Conservation (phyloP, 64 coral and sea anemone species). For the Exaiptasia diaphana region DNA sequence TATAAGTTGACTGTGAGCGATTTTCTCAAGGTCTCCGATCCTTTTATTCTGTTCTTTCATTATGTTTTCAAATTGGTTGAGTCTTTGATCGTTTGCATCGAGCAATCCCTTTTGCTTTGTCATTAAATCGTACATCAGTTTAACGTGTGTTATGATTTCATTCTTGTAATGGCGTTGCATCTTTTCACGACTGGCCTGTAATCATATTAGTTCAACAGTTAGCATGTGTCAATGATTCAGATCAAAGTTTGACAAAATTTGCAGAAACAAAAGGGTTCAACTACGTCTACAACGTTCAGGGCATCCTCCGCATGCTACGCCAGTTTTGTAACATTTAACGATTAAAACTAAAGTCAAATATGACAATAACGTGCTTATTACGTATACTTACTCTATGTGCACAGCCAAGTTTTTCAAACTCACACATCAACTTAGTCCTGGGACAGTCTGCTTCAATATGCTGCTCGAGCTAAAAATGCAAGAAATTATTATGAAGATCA, state of each 20-base stretch:
- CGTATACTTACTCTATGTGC: constrained; percentile 59
- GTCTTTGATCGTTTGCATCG: neutral
- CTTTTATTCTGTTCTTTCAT: constrained; percentile 40
- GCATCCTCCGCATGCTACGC: too few relatives aligned
- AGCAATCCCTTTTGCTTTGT: constrained; percentile 52
- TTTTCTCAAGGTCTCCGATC: constrained; percentile 78
- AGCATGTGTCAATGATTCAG: too few relatives aligned
- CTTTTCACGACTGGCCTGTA: constrained; percentile 86
- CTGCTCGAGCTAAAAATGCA: constrained; percentile 56
- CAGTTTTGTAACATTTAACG: too few relatives aligned
- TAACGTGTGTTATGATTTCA: constrained; percentile 78
- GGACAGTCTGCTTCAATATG: constrained; percentile 76
- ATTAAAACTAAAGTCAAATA: too few relatives aligned
- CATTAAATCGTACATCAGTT: constrained; percentile 62
- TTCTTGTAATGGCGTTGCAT: constrained; percentile 78
- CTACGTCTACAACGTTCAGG: too few relatives aligned
- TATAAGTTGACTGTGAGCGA: constrained; percentile 79
- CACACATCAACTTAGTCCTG: constrained; percentile 72
- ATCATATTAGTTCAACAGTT: too few relatives aligned
- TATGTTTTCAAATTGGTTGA: constrained; percentile 33
- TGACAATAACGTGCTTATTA: too few relatives aligned
- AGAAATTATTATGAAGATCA: neutral
- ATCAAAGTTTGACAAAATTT: too few relatives aligned
- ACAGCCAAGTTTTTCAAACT: constrained; percentile 80
- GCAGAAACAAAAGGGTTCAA: too few relatives aligned